These are phyloP conservation scores for Hydraecia micacea DNA, from an alignment of 2,888 invertebrate species.

Conservation along the genomic window DNA sequence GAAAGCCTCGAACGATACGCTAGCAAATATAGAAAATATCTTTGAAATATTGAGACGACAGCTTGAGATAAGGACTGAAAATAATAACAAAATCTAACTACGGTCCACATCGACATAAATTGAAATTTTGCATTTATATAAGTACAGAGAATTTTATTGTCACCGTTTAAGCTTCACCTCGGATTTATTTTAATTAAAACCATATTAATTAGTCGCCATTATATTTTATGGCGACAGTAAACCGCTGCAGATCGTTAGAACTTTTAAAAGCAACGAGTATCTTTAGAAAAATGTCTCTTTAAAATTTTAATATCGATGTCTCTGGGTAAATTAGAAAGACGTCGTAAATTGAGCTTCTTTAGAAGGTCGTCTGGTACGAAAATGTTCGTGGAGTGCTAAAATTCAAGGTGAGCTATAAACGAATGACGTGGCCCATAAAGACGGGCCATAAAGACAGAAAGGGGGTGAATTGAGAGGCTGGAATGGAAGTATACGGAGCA, in stretches of 20 bases:
- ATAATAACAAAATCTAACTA: slow-evolving; percentile 73
- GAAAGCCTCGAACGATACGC: slow-evolving; percentile 64
- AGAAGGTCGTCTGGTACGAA: slow-evolving; percentile 48
- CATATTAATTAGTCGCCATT: slow-evolving; percentile 49
- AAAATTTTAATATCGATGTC: slow-evolving; percentile 57
- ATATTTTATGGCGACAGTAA: slow-evolving; percentile 48
- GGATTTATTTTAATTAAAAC: slow-evolving; percentile 66
- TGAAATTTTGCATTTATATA: slow-evolving; percentile 46
- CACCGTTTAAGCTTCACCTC: slow-evolving; percentile 73
- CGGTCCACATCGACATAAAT: slow-evolving; percentile 70
- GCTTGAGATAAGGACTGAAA: slow-evolving; percentile 65
- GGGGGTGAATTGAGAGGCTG: slow-evolving; percentile 65
- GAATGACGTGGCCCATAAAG: slow-evolving; percentile 74
- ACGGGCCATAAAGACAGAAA: slow-evolving; percentile 69
- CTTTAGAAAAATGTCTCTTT: slow-evolving; percentile 37
- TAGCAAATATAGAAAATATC: slow-evolving; percentile 45
- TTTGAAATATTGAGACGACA: slow-evolving; percentile 65
- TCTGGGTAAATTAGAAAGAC: slow-evolving; percentile 59
- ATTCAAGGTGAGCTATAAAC: slow-evolving; percentile 79
- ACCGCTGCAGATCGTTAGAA: slow-evolving; percentile 29
- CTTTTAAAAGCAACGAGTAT: slow-evolving; percentile 28
- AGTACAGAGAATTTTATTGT: slow-evolving; percentile 60
- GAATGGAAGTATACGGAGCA: slow-evolving; percentile 67
- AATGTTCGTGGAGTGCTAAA: slow-evolving; percentile 60
- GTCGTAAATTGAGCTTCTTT: slow-evolving; percentile 62